A percentile compares a stretch with the other conserved stretches of the same genome.
phyloP scores from a whole-genome alignment of 2,888 invertebrate genomes.

The Hirtodrosophila alboralis region DNA sequence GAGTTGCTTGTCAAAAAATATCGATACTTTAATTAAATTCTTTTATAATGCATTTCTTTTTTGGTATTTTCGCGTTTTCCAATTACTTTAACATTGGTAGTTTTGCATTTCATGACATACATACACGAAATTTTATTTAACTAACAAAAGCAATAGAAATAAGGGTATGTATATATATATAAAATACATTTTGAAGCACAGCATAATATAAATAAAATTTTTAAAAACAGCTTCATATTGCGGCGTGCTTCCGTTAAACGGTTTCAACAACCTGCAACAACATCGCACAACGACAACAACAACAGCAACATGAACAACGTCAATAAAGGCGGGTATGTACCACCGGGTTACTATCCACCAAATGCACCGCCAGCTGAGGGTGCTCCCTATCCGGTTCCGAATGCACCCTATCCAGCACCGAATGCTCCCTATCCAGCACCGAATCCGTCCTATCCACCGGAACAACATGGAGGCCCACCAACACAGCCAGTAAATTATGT shows the following conservation, averaged over 20 bases:
- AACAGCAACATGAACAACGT: conserved; percentile 78
- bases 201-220: not conserved
- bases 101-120: not conserved
- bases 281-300: conserved; percentile 15
- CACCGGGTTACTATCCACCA: conserved; percentile 76
- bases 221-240: conserved; percentile 1
- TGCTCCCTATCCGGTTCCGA: conserved; percentile 31
- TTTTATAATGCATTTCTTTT: too few relatives aligned
- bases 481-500: conserved; percentile 69
- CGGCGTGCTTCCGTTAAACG: conserved; percentile 2
- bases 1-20: too few relatives aligned
- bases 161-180: not conserved
- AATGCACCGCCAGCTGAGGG: conserved; percentile 68
- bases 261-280: conserved; percentile 22
- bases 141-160: not conserved
- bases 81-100: not conserved
- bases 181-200: not conserved
- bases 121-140: not conserved
- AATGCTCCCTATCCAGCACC: not conserved
- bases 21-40: too few relatives aligned
- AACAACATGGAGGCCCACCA: conserved; percentile 12
- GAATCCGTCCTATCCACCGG: conserved; percentile 35
- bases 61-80: not conserved
- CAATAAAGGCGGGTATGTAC: conserved; percentile 81
- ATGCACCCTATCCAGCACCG: conserved; percentile 25